phyloP scores from a whole-genome alignment of 2,797 vertebrate species.

The Brachymystax lenok region DNA sequence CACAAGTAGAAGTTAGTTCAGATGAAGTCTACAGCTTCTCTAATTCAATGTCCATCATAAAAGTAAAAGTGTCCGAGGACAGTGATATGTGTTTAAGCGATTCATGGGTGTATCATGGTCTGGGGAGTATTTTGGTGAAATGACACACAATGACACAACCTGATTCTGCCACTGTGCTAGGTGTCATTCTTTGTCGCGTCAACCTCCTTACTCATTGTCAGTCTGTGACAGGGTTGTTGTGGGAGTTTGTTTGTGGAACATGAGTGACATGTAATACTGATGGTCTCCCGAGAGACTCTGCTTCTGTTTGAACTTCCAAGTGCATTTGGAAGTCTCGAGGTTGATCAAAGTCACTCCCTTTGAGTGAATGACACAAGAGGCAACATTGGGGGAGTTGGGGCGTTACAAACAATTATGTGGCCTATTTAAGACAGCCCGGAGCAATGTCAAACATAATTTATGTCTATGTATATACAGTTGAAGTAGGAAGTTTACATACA shows the following conservation, averaged over 20 bases:
- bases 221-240: slow-evolving; percentile 15
- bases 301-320: background rate
- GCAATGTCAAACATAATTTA: background rate
- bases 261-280: slow-evolving; percentile 1
- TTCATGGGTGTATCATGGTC: background rate
- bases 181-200: slow-evolving; percentile 28
- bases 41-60: slow-evolving; percentile 53
- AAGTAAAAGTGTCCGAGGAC: slow-evolving; percentile 10
- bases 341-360: background rate
- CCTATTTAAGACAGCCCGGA: background rate
- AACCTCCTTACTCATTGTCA: slow-evolving; percentile 41
- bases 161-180: slow-evolving; percentile 22
- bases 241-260: slow-evolving; percentile 25
- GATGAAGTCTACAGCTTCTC: slow-evolving; percentile 45
- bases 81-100: background rate
- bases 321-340: background rate
- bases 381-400: background rate
- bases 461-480: background rate
- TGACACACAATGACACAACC: slow-evolving; percentile 16
- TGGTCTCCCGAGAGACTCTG: background rate
- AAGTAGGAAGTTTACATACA: too few species aligned
- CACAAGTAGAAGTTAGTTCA: slow-evolving; percentile 34
- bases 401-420: background rate
- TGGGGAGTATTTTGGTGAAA: background rate
- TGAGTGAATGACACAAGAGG: background rate